Conservation (phyloP, 2,113 vertebrate species). For the Anas platyrhynchos region DNA sequence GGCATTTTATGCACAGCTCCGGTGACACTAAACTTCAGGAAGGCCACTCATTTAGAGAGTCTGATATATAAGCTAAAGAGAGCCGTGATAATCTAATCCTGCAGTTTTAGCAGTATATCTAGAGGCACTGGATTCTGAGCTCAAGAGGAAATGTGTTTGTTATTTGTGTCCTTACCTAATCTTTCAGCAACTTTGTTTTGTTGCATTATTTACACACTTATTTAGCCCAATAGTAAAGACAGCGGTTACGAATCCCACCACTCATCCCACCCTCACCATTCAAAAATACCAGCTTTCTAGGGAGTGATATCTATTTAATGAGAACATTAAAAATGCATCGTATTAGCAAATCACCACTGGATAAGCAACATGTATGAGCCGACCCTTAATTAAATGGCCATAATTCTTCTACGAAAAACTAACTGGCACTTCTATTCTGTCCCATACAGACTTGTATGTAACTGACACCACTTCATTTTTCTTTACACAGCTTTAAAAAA, state of each 20-base stretch:
- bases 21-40: background rate
- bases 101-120: conserved; percentile 15
- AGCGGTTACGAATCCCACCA: background rate
- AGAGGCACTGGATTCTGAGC: conserved; percentile 70
- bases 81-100: background rate
- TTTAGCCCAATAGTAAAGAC: conserved; percentile 65
- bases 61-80: background rate
- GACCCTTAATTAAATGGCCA: conserved; percentile 76
- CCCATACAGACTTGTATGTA: conserved; percentile 78
- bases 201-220: conserved; percentile 66
- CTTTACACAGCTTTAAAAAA: conserved; percentile 81
- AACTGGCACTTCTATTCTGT: conserved; percentile 87
- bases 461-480: conserved; percentile 79
- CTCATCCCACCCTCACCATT: background rate
- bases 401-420: conserved; percentile 76
- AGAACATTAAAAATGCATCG: conserved; percentile 67
- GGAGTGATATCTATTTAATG: conserved; percentile 61
- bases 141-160: background rate
- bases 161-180: background rate
- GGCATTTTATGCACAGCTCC: background rate
- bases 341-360: conserved; percentile 72
- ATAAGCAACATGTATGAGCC: conserved; percentile 78
- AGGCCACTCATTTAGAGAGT: conserved; percentile 18
- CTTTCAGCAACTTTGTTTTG: conserved; percentile 5
- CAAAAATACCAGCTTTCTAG: conserved; percentile 68